Base-by-base conservation (phyloP, 2,797 vertebrate species). In the Schizopygopsis malacanthus region DNA sequence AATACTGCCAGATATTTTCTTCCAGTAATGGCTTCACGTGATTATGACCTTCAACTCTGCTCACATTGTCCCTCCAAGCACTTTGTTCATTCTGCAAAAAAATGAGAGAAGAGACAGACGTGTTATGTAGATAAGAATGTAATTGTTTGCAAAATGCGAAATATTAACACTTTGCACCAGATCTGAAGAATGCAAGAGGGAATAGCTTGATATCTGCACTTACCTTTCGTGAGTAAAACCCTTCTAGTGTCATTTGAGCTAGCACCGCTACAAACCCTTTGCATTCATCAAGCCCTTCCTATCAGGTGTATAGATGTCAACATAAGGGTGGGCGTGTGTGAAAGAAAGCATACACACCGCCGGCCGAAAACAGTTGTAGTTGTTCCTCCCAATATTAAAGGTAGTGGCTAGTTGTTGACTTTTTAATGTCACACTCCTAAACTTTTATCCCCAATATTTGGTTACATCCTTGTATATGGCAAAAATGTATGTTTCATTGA, bases 241-340 rank as follows among this genome's bases (percentile, higher is more conserved):
- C 59, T 72, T 79, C 80, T 25, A 79, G 20, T 79, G n/a, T 85
- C 67, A 45, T 69, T 69, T 79, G 39, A 86, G 75, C 37, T 25
- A 41, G 37, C 18, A 15, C 0, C 16, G 4, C 33, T 85, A 69
- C 61, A 73, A 52, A 22, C 43, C 77, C 61, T 82, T 70, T n/a
- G 43, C 52, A 56, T 83, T 76, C 25, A 77, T 84, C 81, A 84
- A 50, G 54, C 18, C 33, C 9, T 39, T 61, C 39, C 50, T 84
- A 47, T 81, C 61, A 78, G 77, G 61, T 47, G 25, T 67, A 80
- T 85, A 54, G 37, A 73, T 82, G 75, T 59, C 45, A 63, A 70
- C 28, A 69, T 75, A 69, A 52, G n/a, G 78, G 77, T 71, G 61
- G 12, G 56, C 6, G 72, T 70, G 75, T n/a, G 9, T 47, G 33